Evolutionary conservation across 30 jellyfish, hydroid and myxozoan genomes (phyloP), one percentile per base, ranked within the genome.

Genomic region (Aurelia coerulea): DNA sequence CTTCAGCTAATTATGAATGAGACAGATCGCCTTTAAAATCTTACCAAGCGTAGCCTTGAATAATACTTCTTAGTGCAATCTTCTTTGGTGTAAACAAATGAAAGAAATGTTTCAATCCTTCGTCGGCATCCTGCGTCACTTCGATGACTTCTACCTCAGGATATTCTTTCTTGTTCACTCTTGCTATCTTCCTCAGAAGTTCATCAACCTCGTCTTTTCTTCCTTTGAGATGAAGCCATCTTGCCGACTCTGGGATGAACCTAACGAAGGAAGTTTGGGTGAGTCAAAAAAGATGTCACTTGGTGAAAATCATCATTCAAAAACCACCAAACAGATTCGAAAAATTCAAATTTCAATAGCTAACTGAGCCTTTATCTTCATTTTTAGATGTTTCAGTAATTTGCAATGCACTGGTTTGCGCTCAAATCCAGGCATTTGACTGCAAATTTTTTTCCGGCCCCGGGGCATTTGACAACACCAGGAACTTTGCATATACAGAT

Each of bases 11-110:
- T 23, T 23, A 23, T 23, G 29, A 23, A 23, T 23, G 29, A 23
- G 29, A 9, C 51, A 39, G 10, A 39, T 3, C 0, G 51, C 10
- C 51, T 9, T 0, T 2, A 4, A 46, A 46, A 46, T 13, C 91
- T n/a, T 42, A 63, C 96, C 96, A 87, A 5, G 91, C 90, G 79
- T 19, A 78, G 1, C 96, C 90, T 73, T 87, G 96, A 68, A 87
- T 62, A 14, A 87, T 49, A 64, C 91, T 87, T 68, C 83, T 67
- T 32, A 87, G 37, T 39, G 91, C 96, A 1, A 77, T 68, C 33
- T 65, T 31, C 63, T 50, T 65, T 10, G 90, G 80, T 39, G 60
- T 65, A 67, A 87, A 87, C 46, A 87, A 63, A 49, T 81, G 52
- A 60, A 77, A 63, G 41, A 87, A 54, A 77, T 77, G 91, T 16